Percentiles rank a stretch among this genome's conserved stretches.
phyloP scores from a whole-genome alignment of 2,888 invertebrate species.

The Chrysolina americana region DNA sequence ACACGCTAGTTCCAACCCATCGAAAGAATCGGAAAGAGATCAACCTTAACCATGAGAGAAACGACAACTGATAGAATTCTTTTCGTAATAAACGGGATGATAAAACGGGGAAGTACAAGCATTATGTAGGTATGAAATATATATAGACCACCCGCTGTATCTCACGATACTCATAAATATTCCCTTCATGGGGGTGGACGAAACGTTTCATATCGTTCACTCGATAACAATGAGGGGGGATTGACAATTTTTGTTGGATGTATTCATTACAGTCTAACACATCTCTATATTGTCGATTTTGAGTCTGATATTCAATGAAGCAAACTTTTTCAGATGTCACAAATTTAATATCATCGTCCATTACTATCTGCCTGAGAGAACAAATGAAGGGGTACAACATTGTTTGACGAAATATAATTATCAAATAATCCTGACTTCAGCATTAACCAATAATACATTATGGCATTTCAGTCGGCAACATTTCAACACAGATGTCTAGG shows the following conservation, averaged over 20 bases:
- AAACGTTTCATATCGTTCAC: not conserved
- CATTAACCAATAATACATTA: too few species aligned
- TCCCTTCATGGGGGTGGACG: conserved; percentile 31
- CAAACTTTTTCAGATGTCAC: too few species aligned
- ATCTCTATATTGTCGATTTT: not conserved
- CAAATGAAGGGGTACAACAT: too few species aligned
- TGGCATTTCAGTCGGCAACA: too few species aligned
- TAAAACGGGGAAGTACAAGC: conserved; percentile 2
- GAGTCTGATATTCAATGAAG: too few species aligned
- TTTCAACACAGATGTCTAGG: too few species aligned
- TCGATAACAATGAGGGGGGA: not conserved
- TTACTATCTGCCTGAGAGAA: too few species aligned
- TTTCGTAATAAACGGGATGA: not conserved
- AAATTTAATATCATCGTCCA: too few species aligned
- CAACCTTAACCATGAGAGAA: conserved; percentile 16
- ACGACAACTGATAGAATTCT: conserved; percentile 15
- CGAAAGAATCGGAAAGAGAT: conserved; percentile 14
- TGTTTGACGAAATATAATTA: too few species aligned
- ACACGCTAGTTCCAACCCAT: conserved; percentile 7
- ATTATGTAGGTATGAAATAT: conserved; percentile 32
- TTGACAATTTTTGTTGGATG: not conserved
- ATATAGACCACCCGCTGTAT: conserved; percentile 36
- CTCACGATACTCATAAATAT: conserved; percentile 40
- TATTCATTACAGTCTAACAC: too few species aligned
- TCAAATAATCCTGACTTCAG: too few species aligned